A percentile compares a stretch with the other conserved stretches of the same genome.
These are phyloP conservation scores for Pasiphila rectangulata DNA, from an alignment of 2,888 invertebrate genomes.

Conservation along the genomic window DNA sequence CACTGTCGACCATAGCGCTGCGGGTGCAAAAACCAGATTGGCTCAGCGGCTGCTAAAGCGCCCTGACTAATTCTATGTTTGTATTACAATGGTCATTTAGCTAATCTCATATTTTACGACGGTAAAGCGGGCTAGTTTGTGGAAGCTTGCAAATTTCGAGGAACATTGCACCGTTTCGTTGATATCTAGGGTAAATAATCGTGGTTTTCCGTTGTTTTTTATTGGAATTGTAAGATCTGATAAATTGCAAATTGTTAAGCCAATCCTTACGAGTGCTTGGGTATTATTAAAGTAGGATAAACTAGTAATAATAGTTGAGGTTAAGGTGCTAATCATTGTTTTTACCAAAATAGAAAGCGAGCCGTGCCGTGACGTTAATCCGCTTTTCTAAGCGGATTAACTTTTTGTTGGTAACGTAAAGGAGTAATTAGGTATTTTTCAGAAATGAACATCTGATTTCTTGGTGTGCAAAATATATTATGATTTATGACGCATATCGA, in stretches of 20 bases:
- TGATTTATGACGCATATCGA: too few relatives aligned
- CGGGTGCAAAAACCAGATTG: neutral
- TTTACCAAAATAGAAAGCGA: neutral
- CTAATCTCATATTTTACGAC: constrained; percentile 22
- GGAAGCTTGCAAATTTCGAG: constrained; percentile 11
- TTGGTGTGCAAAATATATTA: too few relatives aligned
- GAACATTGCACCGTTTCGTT: constrained; percentile 12
- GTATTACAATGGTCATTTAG: constrained; percentile 10
- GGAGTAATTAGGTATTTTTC: neutral
- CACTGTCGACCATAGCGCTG: constrained; percentile 4
- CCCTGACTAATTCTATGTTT: constrained; percentile 8
- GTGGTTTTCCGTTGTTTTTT: neutral
- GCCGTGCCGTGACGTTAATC: neutral
- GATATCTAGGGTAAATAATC: constrained; percentile 13
- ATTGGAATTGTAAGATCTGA: too few relatives aligned
- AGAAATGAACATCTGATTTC: neutral
- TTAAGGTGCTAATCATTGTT: too few relatives aligned
- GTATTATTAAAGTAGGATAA: too few relatives aligned
- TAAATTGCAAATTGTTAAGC: too few relatives aligned
- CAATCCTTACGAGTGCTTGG: too few relatives aligned
- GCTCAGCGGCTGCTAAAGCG: too few relatives aligned
- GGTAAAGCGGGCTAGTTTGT: constrained; percentile 11
- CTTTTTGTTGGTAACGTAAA: neutral
- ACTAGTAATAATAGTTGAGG: too few relatives aligned
- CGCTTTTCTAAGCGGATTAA: neutral